These are phyloP conservation scores for Pseudomyrmex sp. DNA, from an alignment of 1,140 invertebrate genomes.

Conservation along the genomic window DNA sequence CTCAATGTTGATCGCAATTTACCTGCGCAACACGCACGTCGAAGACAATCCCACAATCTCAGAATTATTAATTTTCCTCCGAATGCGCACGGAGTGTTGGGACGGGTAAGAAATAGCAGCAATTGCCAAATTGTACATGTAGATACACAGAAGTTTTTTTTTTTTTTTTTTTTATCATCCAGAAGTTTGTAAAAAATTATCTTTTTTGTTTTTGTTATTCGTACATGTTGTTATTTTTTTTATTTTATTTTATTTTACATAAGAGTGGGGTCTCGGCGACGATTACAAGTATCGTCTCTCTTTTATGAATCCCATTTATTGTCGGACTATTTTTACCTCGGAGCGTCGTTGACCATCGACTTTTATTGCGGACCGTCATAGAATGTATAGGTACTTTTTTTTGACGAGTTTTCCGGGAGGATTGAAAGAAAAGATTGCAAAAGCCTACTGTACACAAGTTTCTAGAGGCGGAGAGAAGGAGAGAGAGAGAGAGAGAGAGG, in stretches of 20 bases:
- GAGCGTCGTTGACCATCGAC: slow-evolving; percentile 51
- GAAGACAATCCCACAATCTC: too few relatives aligned
- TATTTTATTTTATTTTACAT: too few relatives aligned
- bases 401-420: slow-evolving; percentile 72
- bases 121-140: too few relatives aligned
- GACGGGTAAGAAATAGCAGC: too few relatives aligned
- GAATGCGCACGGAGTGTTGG: too few relatives aligned
- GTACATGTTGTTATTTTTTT: too few relatives aligned
- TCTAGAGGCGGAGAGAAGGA: slow-evolving; percentile 62
- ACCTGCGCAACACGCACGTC: neutral
- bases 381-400: slow-evolving; percentile 67
- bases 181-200: too few relatives aligned
- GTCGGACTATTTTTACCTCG: neutral
- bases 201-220: too few relatives aligned
- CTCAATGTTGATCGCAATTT: neutral
- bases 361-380: slow-evolving; percentile 61
- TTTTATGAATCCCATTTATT: neutral
- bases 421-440: slow-evolving; percentile 16
- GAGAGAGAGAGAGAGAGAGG: slow-evolving; percentile 53
- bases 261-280: too few relatives aligned
- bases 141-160: too few relatives aligned
- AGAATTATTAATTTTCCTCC: too few relatives aligned
- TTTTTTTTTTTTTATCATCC: too few relatives aligned
- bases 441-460: slow-evolving; percentile 31
- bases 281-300: neutral